phyloP scores from a whole-genome alignment of 1,140 invertebrate genomes.

The Pseudomyrmex pallidus region DNA sequence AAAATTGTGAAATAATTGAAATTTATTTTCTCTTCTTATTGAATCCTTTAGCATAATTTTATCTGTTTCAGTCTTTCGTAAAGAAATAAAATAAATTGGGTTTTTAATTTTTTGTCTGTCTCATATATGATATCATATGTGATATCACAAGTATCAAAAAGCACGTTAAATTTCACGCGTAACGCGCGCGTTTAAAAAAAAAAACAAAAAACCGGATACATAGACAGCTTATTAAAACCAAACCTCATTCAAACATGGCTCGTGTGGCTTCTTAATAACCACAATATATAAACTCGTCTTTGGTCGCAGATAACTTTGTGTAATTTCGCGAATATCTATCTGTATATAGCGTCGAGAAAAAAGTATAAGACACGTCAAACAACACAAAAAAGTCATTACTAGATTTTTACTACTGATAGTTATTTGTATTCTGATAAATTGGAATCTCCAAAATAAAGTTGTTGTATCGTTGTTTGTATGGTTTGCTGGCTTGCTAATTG shows the following conservation, averaged over 20 bases:
- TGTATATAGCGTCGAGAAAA: not conserved
- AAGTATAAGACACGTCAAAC: not conserved
- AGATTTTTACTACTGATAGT: slow-evolving; percentile 6
- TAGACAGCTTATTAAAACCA: not conserved
- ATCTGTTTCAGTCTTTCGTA: not conserved
- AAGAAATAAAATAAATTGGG: not conserved
- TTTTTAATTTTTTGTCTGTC: slow-evolving; percentile 15
- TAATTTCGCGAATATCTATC: not conserved
- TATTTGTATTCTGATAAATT: slow-evolving; percentile 1
- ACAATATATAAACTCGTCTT: slow-evolving; percentile 29
- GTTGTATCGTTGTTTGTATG: not conserved
- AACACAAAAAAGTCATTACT: not conserved
- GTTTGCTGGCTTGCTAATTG: slow-evolving; percentile 19
- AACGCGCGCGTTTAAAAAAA: not conserved
- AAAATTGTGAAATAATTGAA: too few species aligned
- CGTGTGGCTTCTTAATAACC: slow-evolving; percentile 10
- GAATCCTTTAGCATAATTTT: too few species aligned
- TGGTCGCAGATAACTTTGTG: not conserved
- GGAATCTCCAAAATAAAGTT: slow-evolving; percentile 7
- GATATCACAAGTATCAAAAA: not conserved
- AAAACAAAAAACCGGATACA: not conserved
- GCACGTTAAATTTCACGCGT: not conserved
- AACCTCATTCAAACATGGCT: slow-evolving; percentile 16
- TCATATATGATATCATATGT: not conserved
- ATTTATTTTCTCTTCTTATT: not conserved